Percentiles rank a stretch among this genome's conserved stretches.
phyloP scores from a whole-genome alignment of 2,888 invertebrate species.

The Azorinus chamasolen region DNA sequence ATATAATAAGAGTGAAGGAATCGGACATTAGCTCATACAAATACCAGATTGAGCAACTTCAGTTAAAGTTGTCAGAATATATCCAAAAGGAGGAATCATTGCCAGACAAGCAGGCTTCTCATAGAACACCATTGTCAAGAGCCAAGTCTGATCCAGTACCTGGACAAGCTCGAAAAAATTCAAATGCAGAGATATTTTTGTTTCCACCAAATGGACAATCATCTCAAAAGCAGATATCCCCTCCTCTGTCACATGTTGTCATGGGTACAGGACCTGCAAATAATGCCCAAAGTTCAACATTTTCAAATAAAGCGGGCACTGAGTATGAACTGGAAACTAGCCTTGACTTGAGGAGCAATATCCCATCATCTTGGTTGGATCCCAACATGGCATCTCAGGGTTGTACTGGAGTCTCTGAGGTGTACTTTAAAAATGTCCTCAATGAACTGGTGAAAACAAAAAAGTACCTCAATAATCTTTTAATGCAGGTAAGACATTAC shows the following conservation, averaged over 20 bases:
- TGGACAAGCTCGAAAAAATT: not conserved
- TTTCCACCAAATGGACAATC: slow-evolving; percentile 4
- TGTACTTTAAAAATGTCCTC: slow-evolving; percentile 60
- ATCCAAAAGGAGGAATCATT: no score
- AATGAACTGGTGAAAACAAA: slow-evolving; percentile 65
- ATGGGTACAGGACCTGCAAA: not conserved
- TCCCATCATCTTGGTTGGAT: not conserved
- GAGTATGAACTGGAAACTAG: not conserved
- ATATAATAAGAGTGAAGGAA: no score
- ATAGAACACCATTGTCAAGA: not conserved
- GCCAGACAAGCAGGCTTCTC: not conserved
- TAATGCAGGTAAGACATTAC: slow-evolving; percentile 1
- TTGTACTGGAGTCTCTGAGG: slow-evolving; percentile 42
- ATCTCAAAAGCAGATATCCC: not conserved
- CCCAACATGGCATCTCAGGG: not conserved
- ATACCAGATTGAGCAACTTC: no score
- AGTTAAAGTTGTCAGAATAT: no score
- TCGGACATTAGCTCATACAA: no score
- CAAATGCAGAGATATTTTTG: slow-evolving; percentile 23
- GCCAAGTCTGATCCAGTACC: slow-evolving; percentile 16
- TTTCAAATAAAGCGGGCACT: not conserved
- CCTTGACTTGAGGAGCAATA: not conserved
- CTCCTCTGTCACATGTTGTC: not conserved
- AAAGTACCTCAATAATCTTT: slow-evolving; percentile 39
- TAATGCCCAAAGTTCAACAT: not conserved